These are phyloP conservation scores for Egretta garzetta DNA, from an alignment of 2,113 vertebrate species.

Conservation along the genomic window DNA sequence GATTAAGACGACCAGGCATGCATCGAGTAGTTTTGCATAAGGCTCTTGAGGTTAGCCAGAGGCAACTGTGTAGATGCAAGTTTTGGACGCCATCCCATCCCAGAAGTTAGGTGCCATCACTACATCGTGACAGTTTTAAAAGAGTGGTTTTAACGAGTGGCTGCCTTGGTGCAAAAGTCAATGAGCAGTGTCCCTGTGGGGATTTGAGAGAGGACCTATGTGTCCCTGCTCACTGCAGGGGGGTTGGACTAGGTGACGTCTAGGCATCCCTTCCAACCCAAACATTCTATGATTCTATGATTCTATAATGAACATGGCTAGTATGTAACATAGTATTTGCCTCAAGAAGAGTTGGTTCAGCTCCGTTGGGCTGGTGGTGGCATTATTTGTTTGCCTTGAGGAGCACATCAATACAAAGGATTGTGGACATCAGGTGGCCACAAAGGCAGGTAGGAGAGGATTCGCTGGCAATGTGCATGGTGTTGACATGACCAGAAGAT, in stretches of 20 bases:
- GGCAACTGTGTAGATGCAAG: neutral
- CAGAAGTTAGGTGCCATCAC: neutral
- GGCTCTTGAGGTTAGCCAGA: constrained; percentile 14
- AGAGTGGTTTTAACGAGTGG: neutral
- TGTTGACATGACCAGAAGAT: neutral
- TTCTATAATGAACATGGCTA: neutral
- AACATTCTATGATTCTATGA: too few relatives aligned
- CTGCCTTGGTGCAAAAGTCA: neutral
- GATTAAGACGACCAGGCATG: constrained; percentile 27
- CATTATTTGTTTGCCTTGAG: neutral
- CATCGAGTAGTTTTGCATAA: neutral
- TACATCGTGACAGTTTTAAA: neutral
- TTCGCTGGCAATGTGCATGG: neutral
- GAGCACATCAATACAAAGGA: neutral
- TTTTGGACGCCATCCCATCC: neutral
- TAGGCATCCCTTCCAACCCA: too few relatives aligned
- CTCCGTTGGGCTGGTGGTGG: neutral
- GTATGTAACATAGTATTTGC: neutral
- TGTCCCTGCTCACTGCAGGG: too few relatives aligned
- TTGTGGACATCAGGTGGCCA: neutral
- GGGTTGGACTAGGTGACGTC: too few relatives aligned
- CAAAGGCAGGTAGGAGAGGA: neutral
- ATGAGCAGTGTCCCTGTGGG: neutral
- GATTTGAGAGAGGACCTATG: neutral
- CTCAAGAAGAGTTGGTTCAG: neutral